These are phyloP conservation scores for Diachrysia chrysitis DNA, from an alignment of 2,888 invertebrate genomes.

Conservation along the genomic window DNA sequence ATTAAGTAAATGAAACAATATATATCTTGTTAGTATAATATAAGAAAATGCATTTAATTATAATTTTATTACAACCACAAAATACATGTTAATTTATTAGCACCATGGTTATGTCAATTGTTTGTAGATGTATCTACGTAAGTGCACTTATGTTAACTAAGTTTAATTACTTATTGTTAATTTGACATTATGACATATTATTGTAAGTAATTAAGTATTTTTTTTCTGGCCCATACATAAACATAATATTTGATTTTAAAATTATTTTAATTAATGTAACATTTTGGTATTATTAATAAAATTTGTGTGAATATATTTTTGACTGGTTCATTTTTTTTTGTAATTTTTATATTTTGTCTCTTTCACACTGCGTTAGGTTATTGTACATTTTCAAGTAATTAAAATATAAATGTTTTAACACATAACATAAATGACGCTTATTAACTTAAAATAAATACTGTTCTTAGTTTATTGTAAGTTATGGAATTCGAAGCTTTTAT, in stretches of 20 bases:
- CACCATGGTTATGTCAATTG: conserved; percentile 53
- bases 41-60: conserved; percentile 60
- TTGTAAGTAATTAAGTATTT: neutral
- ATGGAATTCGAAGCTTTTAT: neutral
- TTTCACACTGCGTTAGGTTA: neutral
- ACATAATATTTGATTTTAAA: neutral
- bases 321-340: neutral
- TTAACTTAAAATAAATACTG: neutral
- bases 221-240: neutral
- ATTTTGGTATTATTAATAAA: conserved; percentile 1
- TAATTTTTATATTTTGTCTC: neutral
- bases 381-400: neutral
- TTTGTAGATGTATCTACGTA: conserved; percentile 39
- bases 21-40: conserved; percentile 69
- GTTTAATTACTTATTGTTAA: neutral
- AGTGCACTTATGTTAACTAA: conserved; percentile 55
- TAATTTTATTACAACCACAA: conserved; percentile 59
- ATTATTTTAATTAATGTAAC: neutral
- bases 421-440: neutral
- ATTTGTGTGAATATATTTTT: neutral
- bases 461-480: neutral
- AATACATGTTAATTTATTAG: conserved; percentile 57
- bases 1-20: conserved; percentile 49
- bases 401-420: neutral
- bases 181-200: neutral